Percentiles rank a stretch among this genome's conserved stretches.
Evolutionary conservation across 2,113 vertebrate species (phyloP).

Genomic region (Periophthalmus modestus): DNA sequence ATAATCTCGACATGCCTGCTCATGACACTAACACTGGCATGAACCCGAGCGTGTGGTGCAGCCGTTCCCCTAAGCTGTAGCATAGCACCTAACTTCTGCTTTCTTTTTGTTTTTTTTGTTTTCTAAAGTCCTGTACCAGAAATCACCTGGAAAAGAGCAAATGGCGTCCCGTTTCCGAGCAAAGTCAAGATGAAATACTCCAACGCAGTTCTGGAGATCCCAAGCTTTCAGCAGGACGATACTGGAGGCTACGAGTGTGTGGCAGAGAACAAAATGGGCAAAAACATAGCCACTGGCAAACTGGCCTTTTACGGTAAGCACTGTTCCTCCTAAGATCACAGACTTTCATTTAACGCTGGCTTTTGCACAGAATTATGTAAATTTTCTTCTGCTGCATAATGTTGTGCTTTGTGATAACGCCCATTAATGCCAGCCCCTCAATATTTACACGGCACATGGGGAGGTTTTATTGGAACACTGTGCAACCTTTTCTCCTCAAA

Average conservation of each 20-base stretch:
- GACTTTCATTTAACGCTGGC: conserved; percentile 7
- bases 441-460: background rate
- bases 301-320: conserved; percentile 89
- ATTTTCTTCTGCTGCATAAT: conserved; percentile 1
- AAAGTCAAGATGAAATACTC: conserved; percentile 90
- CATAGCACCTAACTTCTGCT: conserved; percentile 6
- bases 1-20: background rate
- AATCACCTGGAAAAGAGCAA: conserved; percentile 92
- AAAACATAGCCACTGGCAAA: conserved; percentile 86
- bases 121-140: conserved; percentile 86
- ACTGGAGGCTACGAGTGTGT: conserved; percentile 91
- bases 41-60: too few species aligned
- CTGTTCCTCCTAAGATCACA: background rate
- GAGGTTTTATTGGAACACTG: background rate
- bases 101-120: background rate
- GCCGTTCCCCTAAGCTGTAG: too few species aligned
- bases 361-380: conserved; percentile 5
- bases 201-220: conserved; percentile 89
- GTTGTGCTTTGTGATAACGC: conserved; percentile 3
- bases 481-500: background rate
- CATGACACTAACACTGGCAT: background rate
- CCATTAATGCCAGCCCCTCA: conserved; percentile 1
- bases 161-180: conserved; percentile 86
- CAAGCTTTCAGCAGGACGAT: conserved; percentile 92
- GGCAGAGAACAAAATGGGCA: conserved; percentile 91